phyloP scores from a whole-genome alignment of 2,113 vertebrate species.

The Semnornis frantzii region DNA sequence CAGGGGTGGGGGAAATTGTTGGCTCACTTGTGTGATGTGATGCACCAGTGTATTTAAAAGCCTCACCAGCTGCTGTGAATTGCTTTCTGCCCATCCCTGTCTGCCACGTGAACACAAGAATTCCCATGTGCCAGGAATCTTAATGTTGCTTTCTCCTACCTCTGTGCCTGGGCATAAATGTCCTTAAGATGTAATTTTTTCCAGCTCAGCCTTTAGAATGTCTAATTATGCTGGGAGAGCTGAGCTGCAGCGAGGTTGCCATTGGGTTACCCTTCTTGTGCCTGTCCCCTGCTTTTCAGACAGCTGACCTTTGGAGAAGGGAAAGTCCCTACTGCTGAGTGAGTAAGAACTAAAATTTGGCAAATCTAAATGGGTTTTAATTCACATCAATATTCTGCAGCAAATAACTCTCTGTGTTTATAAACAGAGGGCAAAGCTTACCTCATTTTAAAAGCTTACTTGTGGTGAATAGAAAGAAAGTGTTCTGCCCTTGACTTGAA shows the following conservation, averaged over 20 bases:
- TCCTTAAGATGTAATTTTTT: constrained; percentile 42
- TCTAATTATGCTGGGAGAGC: neutral
- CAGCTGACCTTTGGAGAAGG: constrained; percentile 2
- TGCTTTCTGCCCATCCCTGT: neutral
- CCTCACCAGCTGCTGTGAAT: neutral
- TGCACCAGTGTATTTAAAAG: neutral
- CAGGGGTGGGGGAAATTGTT: neutral
- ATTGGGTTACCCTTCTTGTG: neutral
- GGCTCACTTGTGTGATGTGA: neutral
- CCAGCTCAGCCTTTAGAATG: constrained; percentile 14
- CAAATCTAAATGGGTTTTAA: neutral
- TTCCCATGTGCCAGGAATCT: constrained; percentile 39
- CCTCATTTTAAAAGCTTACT: neutral
- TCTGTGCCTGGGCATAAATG: neutral
- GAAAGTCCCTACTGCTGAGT: neutral
- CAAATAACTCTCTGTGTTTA: neutral
- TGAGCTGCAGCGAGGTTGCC: neutral
- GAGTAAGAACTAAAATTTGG: neutral
- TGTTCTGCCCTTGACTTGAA: neutral
- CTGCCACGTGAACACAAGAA: neutral
- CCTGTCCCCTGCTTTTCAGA: constrained; percentile 9
- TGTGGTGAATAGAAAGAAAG: neutral
- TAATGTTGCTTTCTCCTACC: neutral
- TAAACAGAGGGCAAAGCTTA: neutral
- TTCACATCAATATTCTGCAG: neutral